Conservation (phyloP, 1,140 invertebrate species). For the Anagrus nilaparvatae region DNA sequence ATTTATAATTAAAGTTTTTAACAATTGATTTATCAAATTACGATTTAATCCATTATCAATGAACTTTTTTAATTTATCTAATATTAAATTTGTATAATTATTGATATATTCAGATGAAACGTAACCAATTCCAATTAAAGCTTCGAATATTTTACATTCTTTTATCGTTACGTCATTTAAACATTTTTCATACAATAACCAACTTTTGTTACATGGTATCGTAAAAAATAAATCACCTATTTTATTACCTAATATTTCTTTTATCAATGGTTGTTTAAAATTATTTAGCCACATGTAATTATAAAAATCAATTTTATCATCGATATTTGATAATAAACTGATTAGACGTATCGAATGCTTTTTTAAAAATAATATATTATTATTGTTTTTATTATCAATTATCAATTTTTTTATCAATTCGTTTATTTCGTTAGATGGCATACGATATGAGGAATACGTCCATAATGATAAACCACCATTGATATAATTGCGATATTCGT, state of each 20-base stretch:
- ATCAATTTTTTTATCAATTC: constrained; percentile 16
- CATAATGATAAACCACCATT: constrained; percentile 12
- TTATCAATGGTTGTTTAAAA: constrained; percentile 24
- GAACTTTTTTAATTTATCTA: constrained; percentile 13
- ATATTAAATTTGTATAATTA: constrained; percentile 12
- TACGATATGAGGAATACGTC: constrained; percentile 18
- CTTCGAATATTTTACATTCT: constrained; percentile 14
- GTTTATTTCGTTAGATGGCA: constrained; percentile 2
- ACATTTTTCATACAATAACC: constrained; percentile 17
- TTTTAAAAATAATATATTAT: constrained; percentile 22
- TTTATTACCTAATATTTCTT: constrained; percentile 18
- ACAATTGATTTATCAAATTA: fast-evolving
- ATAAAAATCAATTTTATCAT: constrained; percentile 16
- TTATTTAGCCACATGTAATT: constrained; percentile 13
- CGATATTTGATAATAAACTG: constrained; percentile 6
- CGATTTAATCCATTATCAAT: neutral
- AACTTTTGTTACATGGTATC: constrained; percentile 14
- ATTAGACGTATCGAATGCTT: constrained; percentile 30
- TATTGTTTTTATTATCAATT: constrained; percentile 6
- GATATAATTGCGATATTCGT: constrained; percentile 10
- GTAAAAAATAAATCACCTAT: constrained; percentile 14
- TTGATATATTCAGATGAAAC: constrained; percentile 21
- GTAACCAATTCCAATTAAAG: neutral
- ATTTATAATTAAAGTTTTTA: neutral
- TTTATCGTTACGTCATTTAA: constrained; percentile 13